Conservation (phyloP, 2,888 invertebrate species). For the Harmothoe impar region DNA sequence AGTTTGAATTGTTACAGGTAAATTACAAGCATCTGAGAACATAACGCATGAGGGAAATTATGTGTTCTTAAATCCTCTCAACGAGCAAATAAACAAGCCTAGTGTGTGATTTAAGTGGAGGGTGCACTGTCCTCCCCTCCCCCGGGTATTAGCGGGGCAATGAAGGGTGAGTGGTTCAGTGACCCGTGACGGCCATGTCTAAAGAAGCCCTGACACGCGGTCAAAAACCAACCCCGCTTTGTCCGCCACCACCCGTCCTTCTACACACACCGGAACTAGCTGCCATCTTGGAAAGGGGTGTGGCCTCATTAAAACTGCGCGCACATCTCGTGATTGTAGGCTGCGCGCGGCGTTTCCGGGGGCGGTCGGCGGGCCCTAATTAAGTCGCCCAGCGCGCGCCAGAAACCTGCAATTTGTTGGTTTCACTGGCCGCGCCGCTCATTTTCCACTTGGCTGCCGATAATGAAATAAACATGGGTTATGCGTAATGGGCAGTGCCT, state of each 20-base stretch:
- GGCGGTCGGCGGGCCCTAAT: conserved; percentile 22
- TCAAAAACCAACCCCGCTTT: conserved; percentile 50
- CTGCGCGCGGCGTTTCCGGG: background rate
- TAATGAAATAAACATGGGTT: conserved; percentile 63
- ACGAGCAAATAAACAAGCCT: conserved; percentile 18
- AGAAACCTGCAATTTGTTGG: conserved; percentile 46
- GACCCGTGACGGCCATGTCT: background rate
- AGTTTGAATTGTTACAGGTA: too few relatives aligned
- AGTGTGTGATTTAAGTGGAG: background rate
- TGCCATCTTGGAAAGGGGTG: conserved; percentile 1
- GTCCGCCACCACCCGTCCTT: background rate
- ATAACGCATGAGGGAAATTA: too few relatives aligned
- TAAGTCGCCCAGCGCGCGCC: conserved; percentile 20
- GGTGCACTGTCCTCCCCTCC: background rate
- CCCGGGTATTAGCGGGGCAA: conserved; percentile 24
- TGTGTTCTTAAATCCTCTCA: background rate
- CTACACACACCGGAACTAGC: background rate
- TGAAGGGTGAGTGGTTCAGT: background rate
- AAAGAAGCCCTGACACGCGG: conserved; percentile 36
- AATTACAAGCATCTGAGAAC: too few relatives aligned
- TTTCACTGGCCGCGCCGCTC: conserved; percentile 17
- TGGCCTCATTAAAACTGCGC: conserved; percentile 26
- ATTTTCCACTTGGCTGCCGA: conserved; percentile 59
- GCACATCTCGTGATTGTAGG: background rate
- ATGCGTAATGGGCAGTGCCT: conserved; percentile 24